Evolutionary conservation across 2,113 vertebrate genomes (phyloP).

Genomic region (Orthonyx spaldingii): DNA sequence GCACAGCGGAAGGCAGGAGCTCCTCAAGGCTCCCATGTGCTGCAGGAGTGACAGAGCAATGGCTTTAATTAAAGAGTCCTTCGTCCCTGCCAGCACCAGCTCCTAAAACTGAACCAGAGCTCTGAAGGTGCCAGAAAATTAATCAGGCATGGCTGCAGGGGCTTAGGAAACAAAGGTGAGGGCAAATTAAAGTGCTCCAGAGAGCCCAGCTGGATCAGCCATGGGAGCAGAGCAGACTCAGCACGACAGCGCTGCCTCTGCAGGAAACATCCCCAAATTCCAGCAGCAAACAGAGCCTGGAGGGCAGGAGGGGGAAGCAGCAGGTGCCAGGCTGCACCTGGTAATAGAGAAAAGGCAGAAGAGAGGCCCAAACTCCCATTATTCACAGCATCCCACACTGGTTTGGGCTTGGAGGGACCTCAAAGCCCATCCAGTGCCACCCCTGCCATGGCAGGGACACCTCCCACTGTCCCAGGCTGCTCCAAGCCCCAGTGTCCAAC

Average conservation of each 20-base stretch:
- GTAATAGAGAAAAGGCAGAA: not conserved
- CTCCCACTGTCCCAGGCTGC: not conserved
- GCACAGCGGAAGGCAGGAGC: not conserved
- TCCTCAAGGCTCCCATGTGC: not conserved
- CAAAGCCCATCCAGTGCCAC: rapidly evolving
- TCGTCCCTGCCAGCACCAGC: not conserved
- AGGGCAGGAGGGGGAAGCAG: not conserved
- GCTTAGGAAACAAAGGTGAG: not conserved
- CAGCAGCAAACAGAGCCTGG: rapidly evolving
- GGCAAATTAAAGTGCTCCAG: not conserved
- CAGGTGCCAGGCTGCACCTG: not conserved
- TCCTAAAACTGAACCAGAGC: not conserved
- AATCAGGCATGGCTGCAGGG: not conserved
- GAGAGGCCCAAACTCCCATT: not conserved
- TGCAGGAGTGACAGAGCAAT: not conserved
- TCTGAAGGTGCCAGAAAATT: not conserved
- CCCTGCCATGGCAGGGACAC: not conserved
- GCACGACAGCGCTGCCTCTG: rapidly evolving
- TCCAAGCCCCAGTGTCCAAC: not conserved
- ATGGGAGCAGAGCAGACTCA: not conserved
- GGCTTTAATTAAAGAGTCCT: not conserved
- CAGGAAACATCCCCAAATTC: not conserved
- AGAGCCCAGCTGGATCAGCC: not conserved
- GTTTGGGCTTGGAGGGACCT: not conserved
- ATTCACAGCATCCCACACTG: not conserved